phyloP scores from a whole-genome alignment of 2,888 invertebrate genomes.

The Plagiodera versicolora region DNA sequence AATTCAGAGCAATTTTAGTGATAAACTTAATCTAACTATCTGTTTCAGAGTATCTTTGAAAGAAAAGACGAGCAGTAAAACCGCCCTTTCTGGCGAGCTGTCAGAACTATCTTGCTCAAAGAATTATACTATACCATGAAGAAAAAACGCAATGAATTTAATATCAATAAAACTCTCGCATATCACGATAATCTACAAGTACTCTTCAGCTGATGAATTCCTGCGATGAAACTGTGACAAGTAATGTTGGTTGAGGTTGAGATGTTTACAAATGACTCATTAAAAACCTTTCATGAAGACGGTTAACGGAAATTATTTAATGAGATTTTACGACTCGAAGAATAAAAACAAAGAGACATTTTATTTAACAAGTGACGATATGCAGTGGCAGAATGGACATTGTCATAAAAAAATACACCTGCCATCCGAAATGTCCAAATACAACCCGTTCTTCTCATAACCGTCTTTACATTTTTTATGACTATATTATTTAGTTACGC shows the following conservation, averaged over 20 bases:
- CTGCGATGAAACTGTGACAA: neutral
- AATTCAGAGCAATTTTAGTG: no score
- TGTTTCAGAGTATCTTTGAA: no score
- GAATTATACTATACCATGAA: no score
- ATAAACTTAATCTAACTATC: no score
- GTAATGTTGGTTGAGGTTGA: neutral
- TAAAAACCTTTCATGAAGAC: neutral
- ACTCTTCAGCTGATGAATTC: constrained; percentile 13
- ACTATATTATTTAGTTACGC: neutral
- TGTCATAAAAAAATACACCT: neutral
- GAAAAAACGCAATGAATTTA: neutral
- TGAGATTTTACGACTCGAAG: neutral
- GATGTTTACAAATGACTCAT: neutral
- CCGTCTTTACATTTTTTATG: neutral
- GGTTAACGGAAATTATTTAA: neutral
- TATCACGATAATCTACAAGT: constrained; percentile 9
- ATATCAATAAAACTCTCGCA: constrained; percentile 10
- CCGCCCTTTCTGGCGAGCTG: no score
- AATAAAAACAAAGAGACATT: neutral
- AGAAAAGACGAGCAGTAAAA: no score
- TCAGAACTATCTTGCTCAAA: no score
- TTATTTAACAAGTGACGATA: neutral
- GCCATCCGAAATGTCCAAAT: neutral
- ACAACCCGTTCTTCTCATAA: neutral
- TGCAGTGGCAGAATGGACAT: neutral